phyloP scores from a whole-genome alignment of 1,140 invertebrate species.

The Pentalonia nigronervosa region DNA sequence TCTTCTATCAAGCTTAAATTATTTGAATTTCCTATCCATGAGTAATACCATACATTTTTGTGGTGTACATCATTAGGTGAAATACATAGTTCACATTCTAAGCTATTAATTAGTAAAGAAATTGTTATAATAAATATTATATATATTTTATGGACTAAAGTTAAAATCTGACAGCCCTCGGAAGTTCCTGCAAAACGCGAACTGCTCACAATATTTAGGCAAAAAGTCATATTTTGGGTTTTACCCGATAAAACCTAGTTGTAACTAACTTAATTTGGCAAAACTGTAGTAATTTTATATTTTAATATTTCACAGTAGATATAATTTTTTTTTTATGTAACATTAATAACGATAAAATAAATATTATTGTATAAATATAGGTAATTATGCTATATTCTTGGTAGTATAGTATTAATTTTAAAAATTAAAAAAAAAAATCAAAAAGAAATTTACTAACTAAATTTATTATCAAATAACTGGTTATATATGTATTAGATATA shows the following conservation, averaged over 20 bases:
- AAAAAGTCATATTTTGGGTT: not conserved
- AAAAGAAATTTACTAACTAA: too few relatives aligned
- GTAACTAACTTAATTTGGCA: not conserved
- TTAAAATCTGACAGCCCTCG: not conserved
- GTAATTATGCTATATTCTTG: too few relatives aligned
- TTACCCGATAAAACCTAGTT: not conserved
- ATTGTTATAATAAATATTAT: not conserved
- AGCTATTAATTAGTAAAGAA: conserved; percentile 61
- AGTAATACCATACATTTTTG: conserved; percentile 66
- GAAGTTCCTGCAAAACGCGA: not conserved
- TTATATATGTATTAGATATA: too few relatives aligned
- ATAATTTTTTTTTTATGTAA: too few relatives aligned
- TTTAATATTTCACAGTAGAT: too few relatives aligned
- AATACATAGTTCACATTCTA: conserved; percentile 68
- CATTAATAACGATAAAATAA: too few relatives aligned
- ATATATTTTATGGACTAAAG: not conserved
- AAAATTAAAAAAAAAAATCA: too few relatives aligned
- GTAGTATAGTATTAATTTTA: too few relatives aligned
- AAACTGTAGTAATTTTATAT: not conserved
- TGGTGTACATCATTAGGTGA: conserved; percentile 64
- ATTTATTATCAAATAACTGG: too few relatives aligned
- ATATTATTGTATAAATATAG: too few relatives aligned
- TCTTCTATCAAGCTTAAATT: conserved; percentile 45
- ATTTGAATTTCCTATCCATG: conserved; percentile 18
- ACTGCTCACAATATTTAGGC: not conserved